Base-by-base conservation (phyloP, 2,888 invertebrate genomes). In the Athrips mouffetella region DNA sequence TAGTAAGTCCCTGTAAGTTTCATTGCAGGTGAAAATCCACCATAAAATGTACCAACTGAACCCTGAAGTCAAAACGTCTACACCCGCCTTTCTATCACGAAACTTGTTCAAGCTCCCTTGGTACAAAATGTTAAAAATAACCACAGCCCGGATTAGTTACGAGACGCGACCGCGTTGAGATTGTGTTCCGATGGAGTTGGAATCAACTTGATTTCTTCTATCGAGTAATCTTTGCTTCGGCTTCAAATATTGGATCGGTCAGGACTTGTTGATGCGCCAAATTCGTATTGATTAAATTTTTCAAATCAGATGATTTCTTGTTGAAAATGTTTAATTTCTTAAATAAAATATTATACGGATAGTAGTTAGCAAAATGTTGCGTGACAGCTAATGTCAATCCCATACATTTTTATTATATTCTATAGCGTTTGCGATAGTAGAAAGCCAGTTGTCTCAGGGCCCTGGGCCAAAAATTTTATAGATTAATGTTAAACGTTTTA, bases 51-150 rank as follows among this genome's bases (percentile, higher is more conserved):
- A 21, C 20, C 10, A 35, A 35, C 16, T 16, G 37, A 37, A 37
- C 37, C n/a, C 21, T 21, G n/a, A 8, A n/a, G 5, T 18, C 20
- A n/a, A 11, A 11, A 37, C n/a, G n/a, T 21, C 11, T 11, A 20
- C 30, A 21, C 20, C 21, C 31, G 13, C 18, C n/a, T 21, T 44
- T 44, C 21, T 15, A 27, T 10, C 6, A 15, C 29, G 30, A 44
- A 44, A 44, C 20, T 44, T 44, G 31, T 31, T 16, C 44, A 31
- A 20, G 27, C 15, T 44, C 44, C 30, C 45, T 15, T 41, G 33
- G 49, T 41, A 46, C 45, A 46, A 45, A 50, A 45, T 45, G 47
- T 45, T 51, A 50, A 47, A 51, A 48, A 51, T 40, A 51, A 51
- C 47, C 39, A 20, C 48, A 31, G 31, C 35, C 40, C 39, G 48